A percentile compares a stretch with the other conserved stretches of the same genome.
These are phyloP conservation scores for Dromas ardeola DNA, from an alignment of 2,113 vertebrate genomes.

Conservation along the genomic window DNA sequence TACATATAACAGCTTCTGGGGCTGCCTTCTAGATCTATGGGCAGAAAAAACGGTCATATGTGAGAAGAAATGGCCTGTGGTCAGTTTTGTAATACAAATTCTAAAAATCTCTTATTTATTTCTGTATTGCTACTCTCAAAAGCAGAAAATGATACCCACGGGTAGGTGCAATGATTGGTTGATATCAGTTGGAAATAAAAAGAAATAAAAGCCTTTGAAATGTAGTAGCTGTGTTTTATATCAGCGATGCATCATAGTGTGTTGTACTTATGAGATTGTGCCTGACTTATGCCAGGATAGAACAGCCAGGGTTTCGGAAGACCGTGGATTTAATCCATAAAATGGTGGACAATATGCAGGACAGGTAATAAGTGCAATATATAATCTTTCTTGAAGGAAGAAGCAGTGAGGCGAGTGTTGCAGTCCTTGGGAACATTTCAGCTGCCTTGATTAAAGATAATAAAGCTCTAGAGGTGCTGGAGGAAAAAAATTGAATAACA, in stretches of 20 bases:
- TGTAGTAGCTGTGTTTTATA: neutral
- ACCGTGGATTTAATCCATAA: neutral
- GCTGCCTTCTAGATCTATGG: neutral
- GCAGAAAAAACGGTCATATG: neutral
- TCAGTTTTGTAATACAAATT: conserved; percentile 10
- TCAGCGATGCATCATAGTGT: neutral
- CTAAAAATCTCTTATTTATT: conserved; percentile 27
- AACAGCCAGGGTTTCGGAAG: neutral
- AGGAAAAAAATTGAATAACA: neutral
- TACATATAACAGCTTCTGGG: neutral
- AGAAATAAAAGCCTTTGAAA: conserved; percentile 26
- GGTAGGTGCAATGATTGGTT: neutral
- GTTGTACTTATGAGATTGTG: neutral
- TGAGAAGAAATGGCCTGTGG: neutral
- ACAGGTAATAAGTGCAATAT: neutral
- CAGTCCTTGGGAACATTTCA: neutral
- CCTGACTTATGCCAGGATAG: neutral
- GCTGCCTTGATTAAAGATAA: neutral
- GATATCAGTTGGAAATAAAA: conserved; percentile 34
- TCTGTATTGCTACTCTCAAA: neutral
- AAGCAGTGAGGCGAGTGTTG: neutral
- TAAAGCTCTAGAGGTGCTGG: neutral
- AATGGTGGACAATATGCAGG: neutral
- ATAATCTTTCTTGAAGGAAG: neutral
- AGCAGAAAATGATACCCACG: neutral